These are phyloP conservation scores for Zalophus californianus DNA, from an alignment of 2,797 vertebrate genomes.

Conservation along the genomic window DNA sequence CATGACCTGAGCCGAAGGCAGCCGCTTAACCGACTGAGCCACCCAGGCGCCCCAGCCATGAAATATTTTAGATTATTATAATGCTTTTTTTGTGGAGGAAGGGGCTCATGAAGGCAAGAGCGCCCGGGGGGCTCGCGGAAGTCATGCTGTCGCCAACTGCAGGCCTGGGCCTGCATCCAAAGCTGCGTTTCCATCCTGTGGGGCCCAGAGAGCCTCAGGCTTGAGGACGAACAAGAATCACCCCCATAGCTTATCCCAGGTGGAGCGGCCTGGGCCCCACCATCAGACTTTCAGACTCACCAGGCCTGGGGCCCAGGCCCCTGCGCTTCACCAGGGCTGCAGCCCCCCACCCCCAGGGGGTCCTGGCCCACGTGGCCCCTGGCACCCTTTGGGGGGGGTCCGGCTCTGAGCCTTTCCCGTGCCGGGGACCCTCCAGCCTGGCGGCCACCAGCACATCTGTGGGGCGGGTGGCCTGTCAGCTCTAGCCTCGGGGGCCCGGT, in stretches of 20 bases:
- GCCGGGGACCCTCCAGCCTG: not conserved
- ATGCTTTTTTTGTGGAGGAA: not conserved
- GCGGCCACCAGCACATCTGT: not conserved
- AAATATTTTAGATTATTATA: not conserved
- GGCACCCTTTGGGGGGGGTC: not conserved
- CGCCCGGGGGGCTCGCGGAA: accelerated
- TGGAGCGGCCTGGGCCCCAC: not conserved
- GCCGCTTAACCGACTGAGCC: no score
- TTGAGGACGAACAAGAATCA: no score
- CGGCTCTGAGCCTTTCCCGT: not conserved
- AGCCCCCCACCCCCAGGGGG: accelerated
- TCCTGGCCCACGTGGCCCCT: accelerated
- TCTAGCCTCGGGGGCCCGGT: conserved; percentile 46
- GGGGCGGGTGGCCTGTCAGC: conserved; percentile 60
- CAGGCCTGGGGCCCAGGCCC: no score
- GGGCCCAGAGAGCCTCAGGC: not conserved
- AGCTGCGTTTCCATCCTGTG: accelerated
- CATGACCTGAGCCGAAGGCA: no score
- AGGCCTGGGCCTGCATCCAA: not conserved
- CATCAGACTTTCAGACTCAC: accelerated
- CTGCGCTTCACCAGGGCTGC: not conserved
- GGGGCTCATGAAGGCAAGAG: accelerated
- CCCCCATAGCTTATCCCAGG: no score
- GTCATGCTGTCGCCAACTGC: not conserved
- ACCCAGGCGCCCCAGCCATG: not conserved